A percentile compares a stretch with the other conserved stretches of the same genome.
Evolutionary conservation across 2,797 vertebrate species (phyloP).

Genomic region (Chloroceryle amazona): DNA sequence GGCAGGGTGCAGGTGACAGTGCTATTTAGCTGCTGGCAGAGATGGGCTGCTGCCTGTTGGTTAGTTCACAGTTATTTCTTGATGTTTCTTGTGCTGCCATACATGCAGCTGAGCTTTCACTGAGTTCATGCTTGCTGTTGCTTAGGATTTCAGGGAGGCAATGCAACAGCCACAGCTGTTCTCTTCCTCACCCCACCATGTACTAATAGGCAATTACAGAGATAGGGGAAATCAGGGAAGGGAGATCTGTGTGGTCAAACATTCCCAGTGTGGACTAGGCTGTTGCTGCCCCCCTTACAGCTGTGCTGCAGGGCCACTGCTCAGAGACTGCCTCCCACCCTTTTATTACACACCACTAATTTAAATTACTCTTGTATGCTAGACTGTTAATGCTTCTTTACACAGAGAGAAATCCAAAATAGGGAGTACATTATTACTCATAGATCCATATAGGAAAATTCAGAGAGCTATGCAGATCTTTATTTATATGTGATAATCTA

Average conservation of each 20-base stretch:
- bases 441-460: background rate
- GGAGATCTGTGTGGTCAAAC: background rate
- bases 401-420: background rate
- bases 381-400: constrained; percentile 16
- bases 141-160: background rate
- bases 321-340: background rate
- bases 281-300: background rate
- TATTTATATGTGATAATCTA: constrained; percentile 57
- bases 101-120: fast-evolving
- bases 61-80: background rate
- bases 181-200: background rate
- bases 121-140: background rate
- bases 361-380: background rate
- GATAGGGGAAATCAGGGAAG: background rate
- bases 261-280: background rate
- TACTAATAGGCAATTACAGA: background rate
- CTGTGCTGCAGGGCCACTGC: background rate
- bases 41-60: background rate
- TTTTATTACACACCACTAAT: background rate
- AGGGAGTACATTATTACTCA: background rate
- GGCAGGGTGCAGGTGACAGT: background rate
- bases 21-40: background rate
- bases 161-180: background rate
- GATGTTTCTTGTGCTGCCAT: background rate
- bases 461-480: constrained; percentile 25